phyloP scores from a whole-genome alignment of 1,140 invertebrate species.

The Drosophila sulfurigaster region DNA sequence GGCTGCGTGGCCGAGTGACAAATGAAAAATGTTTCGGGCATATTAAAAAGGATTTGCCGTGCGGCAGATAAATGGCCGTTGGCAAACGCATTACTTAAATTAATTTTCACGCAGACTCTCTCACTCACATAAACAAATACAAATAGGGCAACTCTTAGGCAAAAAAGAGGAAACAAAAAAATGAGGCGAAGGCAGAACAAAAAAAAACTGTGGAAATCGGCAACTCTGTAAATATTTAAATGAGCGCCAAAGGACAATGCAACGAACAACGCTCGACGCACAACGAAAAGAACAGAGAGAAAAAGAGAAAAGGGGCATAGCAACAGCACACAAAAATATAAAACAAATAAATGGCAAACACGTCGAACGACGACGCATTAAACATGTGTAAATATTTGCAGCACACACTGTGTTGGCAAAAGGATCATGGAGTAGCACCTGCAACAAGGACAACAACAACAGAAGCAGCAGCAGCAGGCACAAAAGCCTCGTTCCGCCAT shows the following conservation, averaged over 20 bases:
- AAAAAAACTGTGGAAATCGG: conserved; percentile 26
- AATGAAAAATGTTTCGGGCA: conserved; percentile 79
- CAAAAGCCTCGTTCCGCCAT: conserved; percentile 8
- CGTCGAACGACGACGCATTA: conserved; percentile 77
- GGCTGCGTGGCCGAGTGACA: conserved; percentile 56
- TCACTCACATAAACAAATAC: not conserved
- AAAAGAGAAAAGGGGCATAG: conserved; percentile 1
- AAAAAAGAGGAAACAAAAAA: not conserved
- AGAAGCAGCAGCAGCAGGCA: not conserved
- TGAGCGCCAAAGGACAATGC: conserved; percentile 45
- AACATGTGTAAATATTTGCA: conserved; percentile 80
- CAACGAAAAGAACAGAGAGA: not conserved
- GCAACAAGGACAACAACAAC: conserved; percentile 30
- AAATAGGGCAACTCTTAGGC: conserved; percentile 25
- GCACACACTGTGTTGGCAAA: conserved; percentile 17
- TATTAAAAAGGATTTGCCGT: conserved; percentile 76
- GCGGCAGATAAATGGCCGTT: conserved; percentile 65
- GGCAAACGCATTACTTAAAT: conserved; percentile 77
- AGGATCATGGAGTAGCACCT: conserved; percentile 47
- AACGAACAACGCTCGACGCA: conserved; percentile 9
- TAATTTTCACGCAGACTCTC: conserved; percentile 64
- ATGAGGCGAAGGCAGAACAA: conserved; percentile 4
- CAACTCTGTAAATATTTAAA: conserved; percentile 78
- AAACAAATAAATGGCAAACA: conserved; percentile 68
- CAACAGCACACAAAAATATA: conserved; percentile 46